Percentiles rank a stretch among this genome's conserved stretches.
phyloP scores from a whole-genome alignment of 2,113 vertebrate species.

The Edolisoma coerulescens region DNA sequence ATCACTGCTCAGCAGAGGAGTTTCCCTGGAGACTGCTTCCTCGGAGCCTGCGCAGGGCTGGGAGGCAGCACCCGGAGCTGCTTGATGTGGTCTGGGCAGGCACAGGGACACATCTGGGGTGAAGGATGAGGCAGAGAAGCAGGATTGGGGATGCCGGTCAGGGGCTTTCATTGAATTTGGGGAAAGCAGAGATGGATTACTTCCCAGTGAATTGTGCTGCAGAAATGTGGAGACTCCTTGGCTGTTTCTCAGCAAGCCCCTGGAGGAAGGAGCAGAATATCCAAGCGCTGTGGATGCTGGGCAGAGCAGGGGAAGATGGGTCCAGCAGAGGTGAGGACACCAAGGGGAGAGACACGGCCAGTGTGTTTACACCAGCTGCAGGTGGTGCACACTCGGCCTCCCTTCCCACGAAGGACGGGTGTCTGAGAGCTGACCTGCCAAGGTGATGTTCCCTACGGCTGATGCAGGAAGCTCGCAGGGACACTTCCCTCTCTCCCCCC shows the following conservation, averaged over 20 bases:
- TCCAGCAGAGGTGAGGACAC: neutral
- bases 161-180: neutral
- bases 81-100: neutral
- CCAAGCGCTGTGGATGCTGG: neutral
- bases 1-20: neutral
- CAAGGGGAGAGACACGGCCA: fast-evolving
- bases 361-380: neutral
- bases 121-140: neutral
- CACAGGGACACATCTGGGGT: neutral
- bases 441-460: neutral
- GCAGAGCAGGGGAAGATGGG: neutral
- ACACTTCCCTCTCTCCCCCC: neutral
- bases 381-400: neutral
- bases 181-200: neutral
- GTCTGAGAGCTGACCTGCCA: neutral
- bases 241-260: neutral
- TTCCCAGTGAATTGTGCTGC: neutral
- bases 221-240: neutral
- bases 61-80: neutral
- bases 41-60: neutral
- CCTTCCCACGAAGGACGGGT: neutral
- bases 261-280: neutral
- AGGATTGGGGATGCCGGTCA: fast-evolving
- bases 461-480: neutral
- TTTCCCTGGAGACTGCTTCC: constrained; percentile 1